A percentile compares a stretch with the other conserved stretches of the same genome.
These are phyloP conservation scores for Leuciscus waleckii DNA, from an alignment of 2,797 vertebrate species.

Conservation along the genomic window DNA sequence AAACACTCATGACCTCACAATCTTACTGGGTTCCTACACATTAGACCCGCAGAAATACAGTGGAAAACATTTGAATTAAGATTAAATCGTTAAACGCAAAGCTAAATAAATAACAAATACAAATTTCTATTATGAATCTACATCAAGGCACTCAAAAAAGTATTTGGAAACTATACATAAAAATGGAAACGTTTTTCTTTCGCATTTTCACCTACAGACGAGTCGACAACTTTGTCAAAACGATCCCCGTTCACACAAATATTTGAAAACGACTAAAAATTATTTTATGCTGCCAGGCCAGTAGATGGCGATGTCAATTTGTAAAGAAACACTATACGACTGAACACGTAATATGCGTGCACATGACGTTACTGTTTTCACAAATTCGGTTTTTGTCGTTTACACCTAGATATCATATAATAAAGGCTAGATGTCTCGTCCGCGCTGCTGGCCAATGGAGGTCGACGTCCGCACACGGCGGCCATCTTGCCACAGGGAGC, in stretches of 20 bases:
- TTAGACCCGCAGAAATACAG: not conserved
- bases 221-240: too few relatives aligned
- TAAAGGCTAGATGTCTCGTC: too few relatives aligned
- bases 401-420: too few relatives aligned
- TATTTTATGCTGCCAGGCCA: not conserved
- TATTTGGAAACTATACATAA: not conserved
- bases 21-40: conserved; percentile 35
- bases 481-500: too few relatives aligned
- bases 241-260: too few relatives aligned
- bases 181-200: too few relatives aligned
- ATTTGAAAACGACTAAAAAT: too few relatives aligned
- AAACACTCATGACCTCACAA: conserved; percentile 18
- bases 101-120: not conserved
- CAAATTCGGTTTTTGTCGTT: too few relatives aligned
- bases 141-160: not conserved
- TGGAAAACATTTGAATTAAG: not conserved
- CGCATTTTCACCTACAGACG: too few relatives aligned
- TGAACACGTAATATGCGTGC: not conserved
- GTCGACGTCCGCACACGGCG: too few relatives aligned
- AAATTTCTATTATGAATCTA: not conserved
- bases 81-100: not conserved
- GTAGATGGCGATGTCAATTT: not conserved
- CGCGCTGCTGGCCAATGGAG: too few relatives aligned
- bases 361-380: not conserved
- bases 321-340: not conserved